Evolutionary conservation across 2,113 vertebrate genomes (phyloP).

Genomic region (Strix aluco): DNA sequence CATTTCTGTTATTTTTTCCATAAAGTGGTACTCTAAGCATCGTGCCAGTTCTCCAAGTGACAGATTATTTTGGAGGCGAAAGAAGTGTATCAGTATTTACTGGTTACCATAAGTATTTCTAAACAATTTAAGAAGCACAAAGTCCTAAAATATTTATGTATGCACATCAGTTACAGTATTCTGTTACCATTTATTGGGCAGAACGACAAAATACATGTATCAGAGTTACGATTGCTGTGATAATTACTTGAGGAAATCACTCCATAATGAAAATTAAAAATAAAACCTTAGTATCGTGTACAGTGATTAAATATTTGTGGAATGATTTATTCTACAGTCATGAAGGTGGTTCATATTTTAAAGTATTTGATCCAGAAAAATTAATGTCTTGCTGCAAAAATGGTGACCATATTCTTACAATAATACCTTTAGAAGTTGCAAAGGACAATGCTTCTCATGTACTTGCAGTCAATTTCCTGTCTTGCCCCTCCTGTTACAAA

Average conservation of each 20-base stretch:
- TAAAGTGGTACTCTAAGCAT: background rate
- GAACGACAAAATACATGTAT: constrained; percentile 19
- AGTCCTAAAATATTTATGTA: constrained; percentile 38
- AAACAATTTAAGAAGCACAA: constrained; percentile 6
- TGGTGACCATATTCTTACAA: background rate
- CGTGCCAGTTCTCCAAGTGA: constrained; percentile 1
- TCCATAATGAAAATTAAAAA: constrained; percentile 9
- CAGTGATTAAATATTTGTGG: background rate
- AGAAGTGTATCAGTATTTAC: constrained; percentile 39
- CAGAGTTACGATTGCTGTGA: constrained; percentile 24
- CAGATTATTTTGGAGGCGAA: constrained; percentile 9
- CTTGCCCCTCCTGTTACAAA: background rate
- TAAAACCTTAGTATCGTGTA: background rate
- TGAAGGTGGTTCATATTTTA: background rate
- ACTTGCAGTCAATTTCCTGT: background rate
- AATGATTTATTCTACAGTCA: background rate
- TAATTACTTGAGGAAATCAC: constrained; percentile 33
- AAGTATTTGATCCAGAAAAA: background rate
- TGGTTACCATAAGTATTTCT: background rate
- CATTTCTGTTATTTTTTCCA: background rate
- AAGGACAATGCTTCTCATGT: background rate
- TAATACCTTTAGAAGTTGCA: background rate
- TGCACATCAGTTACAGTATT: background rate
- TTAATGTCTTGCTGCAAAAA: background rate
- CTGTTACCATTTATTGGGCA: constrained; percentile 8